Evolutionary conservation across 2,888 invertebrate genomes (phyloP), one percentile per base, ranked within the genome.

Genomic region (Acanthosepion pharaonis): DNA sequence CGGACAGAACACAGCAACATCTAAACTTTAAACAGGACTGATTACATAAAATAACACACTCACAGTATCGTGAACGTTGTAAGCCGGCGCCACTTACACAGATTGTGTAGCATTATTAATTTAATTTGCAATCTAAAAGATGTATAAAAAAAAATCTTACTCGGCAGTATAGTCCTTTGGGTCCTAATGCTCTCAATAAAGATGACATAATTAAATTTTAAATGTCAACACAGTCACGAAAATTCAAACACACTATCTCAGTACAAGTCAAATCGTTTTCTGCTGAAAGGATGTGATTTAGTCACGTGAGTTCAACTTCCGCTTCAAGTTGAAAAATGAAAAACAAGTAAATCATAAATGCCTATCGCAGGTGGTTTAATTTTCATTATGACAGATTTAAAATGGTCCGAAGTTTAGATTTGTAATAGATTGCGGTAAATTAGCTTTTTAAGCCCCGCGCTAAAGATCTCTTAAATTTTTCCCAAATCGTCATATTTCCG

Each of bases 261-360:
- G 23, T n/a, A 33, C n/a, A 15, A 33, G n/a, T 78, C 78, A 11
- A n/a, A 18, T 78, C 78, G n/a, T n/a, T 78, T n/a, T n/a, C n/a
- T 78, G 78, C 11, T n/a, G 20, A 33, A 33, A 78, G n/a, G n/a
- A 33, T 15, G 33, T 15, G 20, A 78, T 33, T n/a, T 33, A 5
- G 78, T 78, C 78, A 78, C 78, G 78, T 78, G 78, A 78, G 8
- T n/a, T n/a, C n/a, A 78, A 78, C 78, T 78, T 78, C 78, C 78
- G 78, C 78, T 78, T n/a, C 23, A n/a, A 78, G 59, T 23, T 5
- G 59, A 59, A 59, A 23, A 23, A 23, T 59, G 59, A 59, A 59
- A 59, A 23, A 23, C 18, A 55, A 9, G 55, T 55, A 15, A 55
- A 55, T 55, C 18, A 15, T 18, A 55, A 55, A 55, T 9, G 3